phyloP scores from a whole-genome alignment of 2,888 invertebrate species.

The Chironomus riparius region DNA sequence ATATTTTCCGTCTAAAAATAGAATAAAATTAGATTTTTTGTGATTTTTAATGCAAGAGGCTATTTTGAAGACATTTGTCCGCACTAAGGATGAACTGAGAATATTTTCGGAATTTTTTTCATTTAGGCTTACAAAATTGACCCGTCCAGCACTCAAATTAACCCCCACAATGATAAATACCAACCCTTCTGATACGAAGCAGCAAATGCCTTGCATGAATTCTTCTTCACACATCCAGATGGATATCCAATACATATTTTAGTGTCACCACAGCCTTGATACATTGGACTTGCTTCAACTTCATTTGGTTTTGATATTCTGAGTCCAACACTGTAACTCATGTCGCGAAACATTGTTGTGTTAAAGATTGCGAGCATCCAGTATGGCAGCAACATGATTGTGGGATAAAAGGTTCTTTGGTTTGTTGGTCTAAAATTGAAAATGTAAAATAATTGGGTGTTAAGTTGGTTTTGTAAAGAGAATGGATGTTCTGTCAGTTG shows the following conservation, averaged over 20 bases:
- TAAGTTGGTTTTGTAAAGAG: no score
- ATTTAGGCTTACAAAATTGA: no score
- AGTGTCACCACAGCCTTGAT: conserved; percentile 56
- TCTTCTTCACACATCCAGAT: background rate
- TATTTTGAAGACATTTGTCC: no score
- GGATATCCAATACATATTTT: conserved; percentile 32
- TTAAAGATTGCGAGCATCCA: background rate
- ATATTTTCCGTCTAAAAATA: conserved; percentile 49
- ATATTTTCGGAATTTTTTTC: no score
- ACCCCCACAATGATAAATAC: conserved; percentile 38
- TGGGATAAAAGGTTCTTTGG: no score
- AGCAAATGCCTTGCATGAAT: background rate
- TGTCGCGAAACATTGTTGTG: background rate
- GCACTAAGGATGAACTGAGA: no score
- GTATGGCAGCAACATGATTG: background rate
- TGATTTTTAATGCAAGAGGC: no score
- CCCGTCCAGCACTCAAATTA: no score
- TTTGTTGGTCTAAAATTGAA: no score
- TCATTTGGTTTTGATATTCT: background rate
- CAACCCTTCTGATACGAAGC: conserved; percentile 51
- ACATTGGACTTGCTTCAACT: conserved; percentile 53
- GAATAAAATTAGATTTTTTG: conserved; percentile 51
- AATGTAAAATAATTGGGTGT: no score
- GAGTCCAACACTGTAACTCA: background rate
- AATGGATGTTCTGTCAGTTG: no score